These are phyloP conservation scores for Calonectris borealis DNA, from an alignment of 2,113 vertebrate species.

Conservation along the genomic window DNA sequence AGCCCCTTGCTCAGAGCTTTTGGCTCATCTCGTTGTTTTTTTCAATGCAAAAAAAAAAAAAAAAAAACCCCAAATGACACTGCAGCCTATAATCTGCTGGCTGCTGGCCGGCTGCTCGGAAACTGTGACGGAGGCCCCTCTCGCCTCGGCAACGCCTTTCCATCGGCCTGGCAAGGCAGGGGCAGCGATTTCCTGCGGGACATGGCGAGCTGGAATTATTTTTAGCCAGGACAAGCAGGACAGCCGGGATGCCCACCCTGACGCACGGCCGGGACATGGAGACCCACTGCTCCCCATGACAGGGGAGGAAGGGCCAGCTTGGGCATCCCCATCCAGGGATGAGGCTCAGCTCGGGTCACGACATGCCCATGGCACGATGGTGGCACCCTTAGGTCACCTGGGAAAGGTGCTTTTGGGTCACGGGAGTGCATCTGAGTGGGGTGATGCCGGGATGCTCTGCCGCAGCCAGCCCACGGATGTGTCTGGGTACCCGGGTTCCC, in stretches of 20 bases:
- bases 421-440: fast-evolving
- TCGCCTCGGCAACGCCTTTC: background rate
- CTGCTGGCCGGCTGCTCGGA: slow-evolving; percentile 45
- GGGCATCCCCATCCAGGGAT: background rate
- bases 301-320: background rate
- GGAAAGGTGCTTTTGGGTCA: background rate
- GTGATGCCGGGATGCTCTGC: background rate
- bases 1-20: background rate
- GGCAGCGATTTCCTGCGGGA: background rate
- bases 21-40: slow-evolving; percentile 6
- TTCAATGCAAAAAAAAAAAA: background rate
- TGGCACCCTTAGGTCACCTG: background rate
- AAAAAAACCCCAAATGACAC: background rate
- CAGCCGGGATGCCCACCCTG: fast-evolving
- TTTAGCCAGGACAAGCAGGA: background rate
- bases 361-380: fast-evolving
- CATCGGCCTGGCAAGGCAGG: background rate
- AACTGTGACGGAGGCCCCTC: slow-evolving; percentile 49
- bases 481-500: too few relatives aligned
- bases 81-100: slow-evolving; percentile 36
- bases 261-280: fast-evolving
- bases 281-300: background rate
- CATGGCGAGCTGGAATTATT: background rate
- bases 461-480: fast-evolving
- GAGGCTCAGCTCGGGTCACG: fast-evolving